A percentile compares a stretch with the other conserved stretches of the same genome.
These are phyloP conservation scores for Zaprionus kolodkinae DNA, from an alignment of 1,140 invertebrate genomes.

Conservation along the genomic window DNA sequence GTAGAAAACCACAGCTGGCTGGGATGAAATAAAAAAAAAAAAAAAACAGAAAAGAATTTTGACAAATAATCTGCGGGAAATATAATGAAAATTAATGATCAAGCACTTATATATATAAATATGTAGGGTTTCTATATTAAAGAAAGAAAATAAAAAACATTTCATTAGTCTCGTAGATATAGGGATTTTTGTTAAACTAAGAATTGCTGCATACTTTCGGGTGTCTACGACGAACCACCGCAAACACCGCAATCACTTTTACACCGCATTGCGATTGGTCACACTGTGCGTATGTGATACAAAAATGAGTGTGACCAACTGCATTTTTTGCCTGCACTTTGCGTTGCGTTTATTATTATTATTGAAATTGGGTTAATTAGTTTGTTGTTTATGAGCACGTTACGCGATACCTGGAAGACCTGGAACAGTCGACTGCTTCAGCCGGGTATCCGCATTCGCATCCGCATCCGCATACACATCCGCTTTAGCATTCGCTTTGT, in stretches of 20 bases:
- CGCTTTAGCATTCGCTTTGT: conserved; percentile 38
- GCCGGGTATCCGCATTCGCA: conserved; percentile 30
- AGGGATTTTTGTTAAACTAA: too few relatives aligned
- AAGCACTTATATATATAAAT: too few relatives aligned
- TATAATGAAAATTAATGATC: conserved; percentile 65
- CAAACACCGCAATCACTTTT: too few relatives aligned
- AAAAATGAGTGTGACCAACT: background rate
- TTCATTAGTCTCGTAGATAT: too few relatives aligned
- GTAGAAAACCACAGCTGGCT: background rate
- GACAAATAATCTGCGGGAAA: conserved; percentile 44
- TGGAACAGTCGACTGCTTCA: conserved; percentile 8
- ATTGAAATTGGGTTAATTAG: conserved; percentile 80
- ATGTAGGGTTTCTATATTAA: too few relatives aligned
- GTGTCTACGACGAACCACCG: too few relatives aligned
- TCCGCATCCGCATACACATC: conserved; percentile 23
- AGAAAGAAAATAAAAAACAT: too few relatives aligned
- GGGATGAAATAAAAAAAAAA: background rate
- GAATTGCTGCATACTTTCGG: too few relatives aligned
- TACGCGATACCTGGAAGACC: conserved; percentile 26
- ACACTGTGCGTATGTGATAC: too few relatives aligned
- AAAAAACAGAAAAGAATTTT: background rate
- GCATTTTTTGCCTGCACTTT: conserved; percentile 52
- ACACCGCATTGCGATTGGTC: too few relatives aligned
- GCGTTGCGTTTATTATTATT: conserved; percentile 71
- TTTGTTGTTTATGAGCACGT: conserved; percentile 71